phyloP scores from a whole-genome alignment of 64 coral and sea anemone genomes.

The Actinia equina region DNA sequence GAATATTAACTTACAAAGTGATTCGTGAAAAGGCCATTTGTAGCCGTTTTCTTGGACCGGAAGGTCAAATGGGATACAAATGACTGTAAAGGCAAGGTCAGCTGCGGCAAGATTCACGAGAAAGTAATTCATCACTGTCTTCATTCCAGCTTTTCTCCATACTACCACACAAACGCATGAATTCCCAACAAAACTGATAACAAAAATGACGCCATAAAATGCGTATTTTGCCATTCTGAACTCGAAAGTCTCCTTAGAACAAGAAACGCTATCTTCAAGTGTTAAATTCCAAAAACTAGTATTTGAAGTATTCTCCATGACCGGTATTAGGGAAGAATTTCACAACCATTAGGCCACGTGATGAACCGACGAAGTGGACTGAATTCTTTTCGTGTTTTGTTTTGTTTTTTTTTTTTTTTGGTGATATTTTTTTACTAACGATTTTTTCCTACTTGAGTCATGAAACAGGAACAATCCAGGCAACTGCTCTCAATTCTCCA shows the following conservation, averaged over 20 bases:
- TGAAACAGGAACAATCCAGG: neutral
- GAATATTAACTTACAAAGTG: conserved; percentile 61
- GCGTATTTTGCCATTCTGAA: conserved; percentile 50
- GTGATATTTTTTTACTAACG: neutral
- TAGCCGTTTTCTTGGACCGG: conserved; percentile 68
- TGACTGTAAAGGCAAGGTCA: conserved; percentile 75
- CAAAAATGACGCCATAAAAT: conserved; percentile 57
- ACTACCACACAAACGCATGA: conserved; percentile 67
- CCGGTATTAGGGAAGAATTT: neutral
- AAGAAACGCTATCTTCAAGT: neutral
- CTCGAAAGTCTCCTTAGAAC: conserved; percentile 8
- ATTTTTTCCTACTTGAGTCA: neutral
- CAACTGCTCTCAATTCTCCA: neutral
- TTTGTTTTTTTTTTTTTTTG: neutral
- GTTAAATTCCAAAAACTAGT: neutral
- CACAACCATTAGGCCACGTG: neutral
- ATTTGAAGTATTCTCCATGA: neutral
- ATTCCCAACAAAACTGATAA: conserved; percentile 56
- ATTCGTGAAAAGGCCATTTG: conserved; percentile 64
- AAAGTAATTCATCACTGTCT: conserved; percentile 89
- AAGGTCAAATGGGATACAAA: conserved; percentile 84
- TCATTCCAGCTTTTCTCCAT: conserved; percentile 61
- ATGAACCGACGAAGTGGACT: too few relatives aligned
- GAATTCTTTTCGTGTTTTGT: too few relatives aligned
- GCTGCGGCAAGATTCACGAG: conserved; percentile 66